Evolutionary conservation across 1,140 invertebrate species (phyloP), one percentile per base, ranked within the genome.

Genomic region (Metopolophium dirhodum): DNA sequence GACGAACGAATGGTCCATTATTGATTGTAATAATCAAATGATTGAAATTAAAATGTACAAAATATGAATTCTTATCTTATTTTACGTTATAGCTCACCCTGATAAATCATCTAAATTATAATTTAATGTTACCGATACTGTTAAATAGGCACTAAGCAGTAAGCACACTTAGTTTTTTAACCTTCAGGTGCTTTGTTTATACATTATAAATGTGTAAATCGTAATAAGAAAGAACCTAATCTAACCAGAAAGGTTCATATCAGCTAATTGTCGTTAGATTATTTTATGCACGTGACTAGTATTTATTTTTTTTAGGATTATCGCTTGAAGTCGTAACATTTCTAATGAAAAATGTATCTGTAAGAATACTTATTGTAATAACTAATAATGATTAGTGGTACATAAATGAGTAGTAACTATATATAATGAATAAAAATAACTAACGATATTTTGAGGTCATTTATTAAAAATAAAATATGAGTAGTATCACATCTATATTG

Each of bases 191-290:
- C 3, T 85, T 85, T 41, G 37, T 85, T 30, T 30, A 85, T 9
- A 85, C 61, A 77, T n/a, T 68, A n/a, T 37, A 85, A 85, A 85
- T 14, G 9, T 14, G 47, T 30, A 77, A 77, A 77, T 86, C 41
- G 85, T 86, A 26, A 14, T 85, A 86, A 30, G 37, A 86, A 86
- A 47, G 23, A 26, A 86, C 61, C 14, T 86, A 86, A 86, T 86
- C 41, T 77, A n/a, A 77, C 41, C 26, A 41, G 9, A 86, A 41
- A 26, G 14, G 41, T 47, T 30, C 22, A 41, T 47, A 86, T 47
- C 85, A 86, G 41, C 11, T 86, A 86, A 47, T 86, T 86, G 85
- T 86, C 85, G 6, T 86, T 30, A 30, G 85, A 86, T 86, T 86
- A 86, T 30, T 3, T 86, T 86, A 30, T 47, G 8, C 85, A 41